These are phyloP conservation scores for Prosopocoilus inquinatus DNA, from an alignment of 2,888 invertebrate genomes.

Conservation along the genomic window DNA sequence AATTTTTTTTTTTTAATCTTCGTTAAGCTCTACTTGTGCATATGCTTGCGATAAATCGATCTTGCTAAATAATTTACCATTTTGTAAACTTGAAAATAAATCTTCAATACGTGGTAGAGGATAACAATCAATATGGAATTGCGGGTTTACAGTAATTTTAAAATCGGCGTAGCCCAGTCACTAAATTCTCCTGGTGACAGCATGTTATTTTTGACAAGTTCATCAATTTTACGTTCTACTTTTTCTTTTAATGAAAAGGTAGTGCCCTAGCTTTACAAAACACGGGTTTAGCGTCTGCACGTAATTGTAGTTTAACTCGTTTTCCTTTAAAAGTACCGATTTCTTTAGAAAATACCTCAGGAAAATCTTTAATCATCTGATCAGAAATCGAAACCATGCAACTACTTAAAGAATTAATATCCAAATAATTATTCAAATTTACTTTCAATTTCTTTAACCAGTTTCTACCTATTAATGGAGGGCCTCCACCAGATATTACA, in stretches of 20 bases:
- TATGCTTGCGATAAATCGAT: conserved; percentile 19
- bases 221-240: conserved; percentile 13
- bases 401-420: background rate
- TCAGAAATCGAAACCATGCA: background rate
- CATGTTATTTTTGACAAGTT: conserved; percentile 11
- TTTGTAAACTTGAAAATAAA: background rate
- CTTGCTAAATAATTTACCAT: conserved; percentile 18
- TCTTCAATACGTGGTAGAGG: conserved; percentile 19
- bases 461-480: conserved; percentile 4
- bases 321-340: background rate
- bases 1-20: too few relatives aligned
- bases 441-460: conserved; percentile 2
- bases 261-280: conserved; percentile 18
- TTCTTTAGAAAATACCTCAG: background rate
- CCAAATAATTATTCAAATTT: conserved; percentile 1
- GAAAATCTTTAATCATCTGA: background rate
- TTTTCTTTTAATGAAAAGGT: conserved; percentile 10
- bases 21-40: conserved; percentile 18
- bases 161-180: conserved; percentile 19
- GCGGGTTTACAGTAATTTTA: conserved; percentile 24
- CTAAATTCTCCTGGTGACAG: conserved; percentile 13
- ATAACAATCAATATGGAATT: conserved; percentile 15
- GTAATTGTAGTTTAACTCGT: background rate
- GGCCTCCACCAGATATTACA: conserved; percentile 2
- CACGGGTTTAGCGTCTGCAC: background rate